Base-by-base conservation (phyloP, 2,888 invertebrate genomes). In the Saturnia japonica region DNA sequence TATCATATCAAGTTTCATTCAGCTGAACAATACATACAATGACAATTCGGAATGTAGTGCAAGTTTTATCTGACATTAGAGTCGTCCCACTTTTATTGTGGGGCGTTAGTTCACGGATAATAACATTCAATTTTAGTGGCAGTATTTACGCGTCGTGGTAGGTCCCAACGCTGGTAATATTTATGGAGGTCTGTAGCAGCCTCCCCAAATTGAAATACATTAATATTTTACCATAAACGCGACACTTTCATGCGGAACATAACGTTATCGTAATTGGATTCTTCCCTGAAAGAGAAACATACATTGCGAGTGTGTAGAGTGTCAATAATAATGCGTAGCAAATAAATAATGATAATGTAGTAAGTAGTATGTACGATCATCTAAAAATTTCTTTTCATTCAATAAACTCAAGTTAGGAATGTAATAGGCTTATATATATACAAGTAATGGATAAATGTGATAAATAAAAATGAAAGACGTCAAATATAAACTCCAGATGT, bases 201-300 rank as follows among this genome's bases (percentile, higher is more conserved):
- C 88, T 88, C 85, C 85, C 91, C 91, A 92, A 94, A 94, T 93
- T 94, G 93, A 93, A 94, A 94, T 92, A 93, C 92, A 94, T 94
- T 94, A 93, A 94, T 94, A 94, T 93, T 91, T 93, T 91, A 93
- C 91, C 92, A 93, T 92, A 93, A 93, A 93, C 88, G 92, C 91
- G 93, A 94, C 93, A 93, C 89, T 93, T 93, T 91, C 91, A 88
- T 89, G 89, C 89, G 89, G 86, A 88, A 91, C 92, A 91, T 91
- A 91, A 91, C 92, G 91, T 91, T 93, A 91, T 91, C 92, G 90
- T 93, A 93, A 93, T 93, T 93, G 93, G 89, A 91, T 93, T 92
- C 91, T 90, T 91, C 90, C 89, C 88, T 88, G 85, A 82, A 84
- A 85, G 87, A 87, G 88, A 80, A 78, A 83, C 83, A 78, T 77